A percentile compares a stretch with the other conserved stretches of the same genome.
These are phyloP conservation scores for Podabrus alpinus DNA, from an alignment of 2,888 invertebrate species.

Conservation along the genomic window DNA sequence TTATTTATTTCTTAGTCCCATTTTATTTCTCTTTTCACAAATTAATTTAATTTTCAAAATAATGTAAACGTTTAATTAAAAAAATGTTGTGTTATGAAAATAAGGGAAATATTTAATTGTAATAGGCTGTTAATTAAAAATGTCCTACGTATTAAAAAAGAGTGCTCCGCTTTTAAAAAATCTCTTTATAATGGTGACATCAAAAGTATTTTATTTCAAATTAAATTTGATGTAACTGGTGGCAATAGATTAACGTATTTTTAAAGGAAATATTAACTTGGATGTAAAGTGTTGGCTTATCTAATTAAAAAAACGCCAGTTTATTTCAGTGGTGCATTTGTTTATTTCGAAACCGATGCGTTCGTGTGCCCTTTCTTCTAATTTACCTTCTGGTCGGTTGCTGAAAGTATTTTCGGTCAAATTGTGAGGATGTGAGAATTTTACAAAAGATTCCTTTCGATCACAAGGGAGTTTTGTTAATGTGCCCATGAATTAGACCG, in stretches of 20 bases:
- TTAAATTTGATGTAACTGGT: constrained; percentile 19
- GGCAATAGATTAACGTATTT: constrained; percentile 14
- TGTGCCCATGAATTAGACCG: not conserved
- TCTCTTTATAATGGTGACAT: not conserved
- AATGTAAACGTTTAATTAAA: not conserved
- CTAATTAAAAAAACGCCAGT: not conserved
- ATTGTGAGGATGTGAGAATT: not conserved
- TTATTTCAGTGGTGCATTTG: not conserved
- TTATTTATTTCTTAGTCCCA: not conserved
- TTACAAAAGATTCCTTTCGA: not conserved
- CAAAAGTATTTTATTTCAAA: constrained; percentile 19
- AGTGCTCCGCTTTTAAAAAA: not conserved
- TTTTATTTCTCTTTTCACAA: not conserved
- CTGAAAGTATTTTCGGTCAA: not conserved
- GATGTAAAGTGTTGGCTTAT: not conserved
- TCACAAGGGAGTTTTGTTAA: not conserved
- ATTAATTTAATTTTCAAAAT: not conserved
- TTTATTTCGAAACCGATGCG: not conserved
- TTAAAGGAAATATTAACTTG: not conserved
- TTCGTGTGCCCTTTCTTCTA: not conserved
- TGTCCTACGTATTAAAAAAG: not conserved
- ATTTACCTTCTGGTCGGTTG: not conserved
- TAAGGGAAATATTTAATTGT: not conserved
- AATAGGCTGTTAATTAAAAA: not conserved
- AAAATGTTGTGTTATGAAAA: not conserved